Conservation (phyloP, 2,797 vertebrate species). For the Alfaro cultratus region DNA sequence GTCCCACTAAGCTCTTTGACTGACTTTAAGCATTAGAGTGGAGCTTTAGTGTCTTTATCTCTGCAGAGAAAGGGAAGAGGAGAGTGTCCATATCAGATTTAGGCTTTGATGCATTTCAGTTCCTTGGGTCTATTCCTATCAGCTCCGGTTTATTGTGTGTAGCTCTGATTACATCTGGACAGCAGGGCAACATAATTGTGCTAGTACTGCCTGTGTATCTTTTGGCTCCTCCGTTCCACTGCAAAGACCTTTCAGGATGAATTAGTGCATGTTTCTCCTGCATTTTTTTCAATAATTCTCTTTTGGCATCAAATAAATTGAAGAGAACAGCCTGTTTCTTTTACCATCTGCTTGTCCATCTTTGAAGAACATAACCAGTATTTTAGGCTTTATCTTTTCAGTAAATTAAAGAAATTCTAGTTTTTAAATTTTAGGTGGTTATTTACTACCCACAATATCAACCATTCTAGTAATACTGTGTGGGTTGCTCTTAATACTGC, state of each 20-base stretch:
- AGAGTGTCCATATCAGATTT: slow-evolving; percentile 38
- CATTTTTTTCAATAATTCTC: slow-evolving; percentile 51
- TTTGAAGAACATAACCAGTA: slow-evolving; percentile 7
- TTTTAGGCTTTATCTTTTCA: background rate
- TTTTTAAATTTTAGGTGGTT: slow-evolving; percentile 8
- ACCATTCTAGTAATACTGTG: background rate
- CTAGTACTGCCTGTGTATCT: slow-evolving; percentile 51
- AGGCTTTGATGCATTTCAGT: slow-evolving; percentile 63
- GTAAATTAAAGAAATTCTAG: background rate
- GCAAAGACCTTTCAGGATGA: slow-evolving; percentile 61
- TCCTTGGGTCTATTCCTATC: slow-evolving; percentile 62
- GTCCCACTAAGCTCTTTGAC: slow-evolving; percentile 25
- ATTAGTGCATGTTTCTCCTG: slow-evolving; percentile 35
- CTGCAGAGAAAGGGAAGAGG: slow-evolving; percentile 12
- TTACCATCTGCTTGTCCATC: slow-evolving; percentile 43
- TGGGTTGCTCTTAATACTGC: background rate
- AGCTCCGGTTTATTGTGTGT: slow-evolving; percentile 65
- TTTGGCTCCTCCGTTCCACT: slow-evolving; percentile 46
- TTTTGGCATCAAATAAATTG: slow-evolving; percentile 46
- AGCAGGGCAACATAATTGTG: slow-evolving; percentile 71
- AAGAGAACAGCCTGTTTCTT: slow-evolving; percentile 37
- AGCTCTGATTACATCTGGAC: slow-evolving; percentile 69
- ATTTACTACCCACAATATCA: background rate
- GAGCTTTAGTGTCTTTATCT: slow-evolving; percentile 32
- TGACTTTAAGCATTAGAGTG: slow-evolving; percentile 26